Conservation (phyloP, 2,797 vertebrate genomes). For the Ataeniobius toweri region DNA sequence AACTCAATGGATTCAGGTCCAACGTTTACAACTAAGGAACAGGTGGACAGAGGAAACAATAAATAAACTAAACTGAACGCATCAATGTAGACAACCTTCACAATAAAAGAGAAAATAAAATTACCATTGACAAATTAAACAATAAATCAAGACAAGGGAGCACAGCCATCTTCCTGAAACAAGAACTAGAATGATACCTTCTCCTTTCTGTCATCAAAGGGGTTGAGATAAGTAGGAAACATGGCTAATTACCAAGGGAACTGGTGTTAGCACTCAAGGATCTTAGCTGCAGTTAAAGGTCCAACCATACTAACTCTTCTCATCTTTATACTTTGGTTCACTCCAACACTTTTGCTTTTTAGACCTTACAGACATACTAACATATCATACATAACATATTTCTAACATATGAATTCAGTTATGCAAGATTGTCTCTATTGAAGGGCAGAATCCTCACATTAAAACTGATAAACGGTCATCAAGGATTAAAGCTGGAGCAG, state of each 20-base stretch:
- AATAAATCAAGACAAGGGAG: too few species aligned
- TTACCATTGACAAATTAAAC: too few species aligned
- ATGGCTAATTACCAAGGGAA: neutral
- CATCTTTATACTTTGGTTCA: neutral
- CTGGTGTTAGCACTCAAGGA: neutral
- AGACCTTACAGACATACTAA: neutral
- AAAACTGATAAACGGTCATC: neutral
- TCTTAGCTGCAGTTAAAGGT: neutral
- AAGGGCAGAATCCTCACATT: neutral
- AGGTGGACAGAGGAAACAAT: too few species aligned
- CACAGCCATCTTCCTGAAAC: too few species aligned
- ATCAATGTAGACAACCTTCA: too few species aligned
- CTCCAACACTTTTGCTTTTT: neutral
- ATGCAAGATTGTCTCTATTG: neutral
- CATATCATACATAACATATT: neutral
- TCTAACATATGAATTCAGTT: neutral
- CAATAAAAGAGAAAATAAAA: too few species aligned
- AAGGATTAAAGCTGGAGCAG: neutral
- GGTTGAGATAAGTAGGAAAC: too few species aligned
- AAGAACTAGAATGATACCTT: too few species aligned
- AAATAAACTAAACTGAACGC: too few species aligned
- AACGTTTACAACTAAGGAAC: too few species aligned
- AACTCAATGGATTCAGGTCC: too few species aligned
- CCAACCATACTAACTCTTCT: neutral
- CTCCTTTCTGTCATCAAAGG: too few species aligned